Evolutionary conservation across 2,888 invertebrate species (phyloP), one percentile per base, ranked within the genome.

Genomic region (Andricus quercusramuli): DNA sequence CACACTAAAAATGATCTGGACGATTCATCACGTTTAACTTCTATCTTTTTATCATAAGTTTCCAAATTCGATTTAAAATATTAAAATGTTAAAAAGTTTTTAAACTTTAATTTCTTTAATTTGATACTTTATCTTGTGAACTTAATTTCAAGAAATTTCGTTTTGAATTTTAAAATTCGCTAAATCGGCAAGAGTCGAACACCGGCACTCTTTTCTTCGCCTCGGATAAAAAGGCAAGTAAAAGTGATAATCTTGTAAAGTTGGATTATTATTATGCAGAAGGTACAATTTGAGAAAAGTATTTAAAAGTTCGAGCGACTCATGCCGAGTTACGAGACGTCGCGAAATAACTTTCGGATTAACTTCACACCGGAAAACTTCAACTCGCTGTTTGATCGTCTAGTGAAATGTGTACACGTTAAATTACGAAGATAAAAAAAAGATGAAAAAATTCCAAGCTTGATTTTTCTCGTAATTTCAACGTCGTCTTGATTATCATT

Each of bases 311-410:
- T 79, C 41, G 56, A 70, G 44, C 64, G 47, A 62, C 74, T 85
- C 66, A 66, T 70, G 80, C 78, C 65, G 59, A 67, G 79, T 79
- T 80, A 77, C 81, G 79, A 82, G 78, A 80, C 81, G 79, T 79
- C 79, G 80, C 76, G 79, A 82, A 85, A 86, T 86, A 86, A 87
- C 87, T 88, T 84, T 80, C 64, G 83, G 85, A 86, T 88, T 86
- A 87, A 86, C 86, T 87, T 85, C 78, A 17, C 82, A 82, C 78
- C 81, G 83, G 79, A 79, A 85, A 84, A 80, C 82, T 82, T 77
- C 65, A 66, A 70, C 68, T 51, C 65, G 83, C 47, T 67, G 79
- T 80, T 78, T 77, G 78, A 51, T 67, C 82, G 66, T 25, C 29
- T 68, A 13, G 20, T 56, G 67, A 67, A 80, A 66, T 67, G 32